phyloP scores from a whole-genome alignment of 1,140 invertebrate genomes.

The Drosophila ficusphila region DNA sequence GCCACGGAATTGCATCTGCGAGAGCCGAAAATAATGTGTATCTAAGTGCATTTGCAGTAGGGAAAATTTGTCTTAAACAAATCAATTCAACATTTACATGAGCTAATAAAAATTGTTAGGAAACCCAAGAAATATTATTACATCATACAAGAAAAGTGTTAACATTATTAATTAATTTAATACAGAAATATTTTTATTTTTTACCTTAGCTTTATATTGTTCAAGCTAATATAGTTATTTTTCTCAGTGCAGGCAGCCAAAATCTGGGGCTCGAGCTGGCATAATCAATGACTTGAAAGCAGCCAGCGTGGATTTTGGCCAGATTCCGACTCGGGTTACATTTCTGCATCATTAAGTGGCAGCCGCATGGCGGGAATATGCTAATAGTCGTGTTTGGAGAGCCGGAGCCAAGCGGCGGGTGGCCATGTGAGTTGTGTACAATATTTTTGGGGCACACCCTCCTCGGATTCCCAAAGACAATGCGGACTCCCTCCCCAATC shows the following conservation, averaged over 20 bases:
- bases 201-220: too few relatives aligned
- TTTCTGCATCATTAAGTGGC: slow-evolving; percentile 77
- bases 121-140: too few relatives aligned
- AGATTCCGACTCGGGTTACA: slow-evolving; percentile 49
- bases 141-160: too few relatives aligned
- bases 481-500: slow-evolving; percentile 4
- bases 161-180: too few relatives aligned
- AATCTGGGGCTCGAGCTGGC: slow-evolving; percentile 17
- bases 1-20: slow-evolving; percentile 10
- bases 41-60: not conserved
- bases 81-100: not conserved
- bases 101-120: not conserved
- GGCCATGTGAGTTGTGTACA: slow-evolving; percentile 35
- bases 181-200: too few relatives aligned
- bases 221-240: not conserved
- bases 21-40: slow-evolving; percentile 1
- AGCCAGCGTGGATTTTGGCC: slow-evolving; percentile 46
- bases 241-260: slow-evolving; percentile 1
- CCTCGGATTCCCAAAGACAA: slow-evolving; percentile 20
- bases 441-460: slow-evolving; percentile 20
- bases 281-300: slow-evolving; percentile 67
- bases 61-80: not conserved
- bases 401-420: slow-evolving; percentile 21
- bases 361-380: slow-evolving; percentile 66
- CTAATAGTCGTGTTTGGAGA: slow-evolving; percentile 50